Evolutionary conservation across 1,140 invertebrate species (phyloP).

Genomic region (Drosophila virilis): DNA sequence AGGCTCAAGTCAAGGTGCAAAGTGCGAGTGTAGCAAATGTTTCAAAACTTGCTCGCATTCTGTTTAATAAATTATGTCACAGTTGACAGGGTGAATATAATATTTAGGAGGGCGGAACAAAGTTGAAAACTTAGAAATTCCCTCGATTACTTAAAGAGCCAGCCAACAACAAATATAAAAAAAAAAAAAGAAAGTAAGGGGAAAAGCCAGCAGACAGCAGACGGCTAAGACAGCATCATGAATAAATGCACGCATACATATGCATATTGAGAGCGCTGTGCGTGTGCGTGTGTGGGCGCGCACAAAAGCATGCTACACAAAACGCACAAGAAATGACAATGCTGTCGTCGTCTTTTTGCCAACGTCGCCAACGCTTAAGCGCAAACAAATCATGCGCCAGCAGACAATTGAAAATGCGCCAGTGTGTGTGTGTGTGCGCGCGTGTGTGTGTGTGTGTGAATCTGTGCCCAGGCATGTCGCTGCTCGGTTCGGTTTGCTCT

Average conservation of each 20-base stretch:
- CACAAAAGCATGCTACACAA: conserved; percentile 54
- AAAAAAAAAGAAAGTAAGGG: neutral
- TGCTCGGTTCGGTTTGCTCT: conserved; percentile 21
- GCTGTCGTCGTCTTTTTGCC: conserved; percentile 45
- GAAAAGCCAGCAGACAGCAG: conserved; percentile 11
- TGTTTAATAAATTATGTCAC: conserved; percentile 27
- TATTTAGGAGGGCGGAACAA: conserved; percentile 11
- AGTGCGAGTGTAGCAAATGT: conserved; percentile 7
- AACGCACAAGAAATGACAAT: conserved; percentile 10
- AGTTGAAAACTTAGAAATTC: conserved; percentile 39
- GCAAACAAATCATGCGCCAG: conserved; percentile 76
- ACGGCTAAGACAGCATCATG: conserved; percentile 45
- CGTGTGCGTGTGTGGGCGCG: conserved; percentile 16
- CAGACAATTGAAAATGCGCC: conserved; percentile 74
- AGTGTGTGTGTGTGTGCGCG: conserved; percentile 11
- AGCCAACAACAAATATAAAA: conserved; percentile 21
- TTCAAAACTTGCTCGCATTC: neutral
- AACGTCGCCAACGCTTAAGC: conserved; percentile 62
- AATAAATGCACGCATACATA: conserved; percentile 42
- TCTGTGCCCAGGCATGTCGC: conserved; percentile 28
- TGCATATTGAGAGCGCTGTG: conserved; percentile 1
- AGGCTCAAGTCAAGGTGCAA: conserved; percentile 3
- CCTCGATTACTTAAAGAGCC: conserved; percentile 39
- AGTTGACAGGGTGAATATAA: conserved; percentile 15
- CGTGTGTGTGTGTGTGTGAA: conserved; percentile 26